Evolutionary conservation across 1,140 invertebrate species (phyloP), one percentile per base, ranked within the genome.

Genomic region (Odontomachus brunneus): DNA sequence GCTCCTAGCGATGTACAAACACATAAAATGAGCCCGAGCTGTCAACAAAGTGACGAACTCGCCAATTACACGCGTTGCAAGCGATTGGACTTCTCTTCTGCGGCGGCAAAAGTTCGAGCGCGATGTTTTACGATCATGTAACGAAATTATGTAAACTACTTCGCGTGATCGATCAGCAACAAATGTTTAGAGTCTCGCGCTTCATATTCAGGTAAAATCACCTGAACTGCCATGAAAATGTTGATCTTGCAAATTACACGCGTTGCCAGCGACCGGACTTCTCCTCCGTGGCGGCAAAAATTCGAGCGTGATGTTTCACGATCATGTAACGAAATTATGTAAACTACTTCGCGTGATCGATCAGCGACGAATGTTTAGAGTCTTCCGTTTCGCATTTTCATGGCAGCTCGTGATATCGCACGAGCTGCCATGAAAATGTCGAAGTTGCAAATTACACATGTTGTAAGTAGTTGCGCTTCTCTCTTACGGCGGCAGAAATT

Each of bases 1-100:
- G n/a, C 69, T 55, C 51, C 12, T 71, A 80, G 51, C 51, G 69
- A 69, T 38, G 51, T n/a, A n/a, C 51, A 80, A 80, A 69, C 24
- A 57, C 38, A 48, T 44, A 57, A 80, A 80, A 69, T 59, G 14
- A n/a, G 44, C 51, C 51, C 26, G 19, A 53, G 49, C 17, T 57
- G 29, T 67, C 75, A 57, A 33, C 49, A 57, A 29, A 57, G 12
- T 65, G 33, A 57, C 44, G 55, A 78, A 69, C 63, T 69, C 65
- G 19, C 62, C 24, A 78, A 65, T 69, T 80, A 57, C n/a, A 38
- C 33, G 24, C 44, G n/a, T 38, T 67, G 26, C 62, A 29, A 44
- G 2, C n/a, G 48, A 17, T 19, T 12, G 66, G 26, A 14, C 33
- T 55, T 26, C 5, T n/a, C 26, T 4, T 24, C 24, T 22, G 19